These are phyloP conservation scores for Cremastinae sp. DNA, from an alignment of 2,888 invertebrate species.

Conservation along the genomic window DNA sequence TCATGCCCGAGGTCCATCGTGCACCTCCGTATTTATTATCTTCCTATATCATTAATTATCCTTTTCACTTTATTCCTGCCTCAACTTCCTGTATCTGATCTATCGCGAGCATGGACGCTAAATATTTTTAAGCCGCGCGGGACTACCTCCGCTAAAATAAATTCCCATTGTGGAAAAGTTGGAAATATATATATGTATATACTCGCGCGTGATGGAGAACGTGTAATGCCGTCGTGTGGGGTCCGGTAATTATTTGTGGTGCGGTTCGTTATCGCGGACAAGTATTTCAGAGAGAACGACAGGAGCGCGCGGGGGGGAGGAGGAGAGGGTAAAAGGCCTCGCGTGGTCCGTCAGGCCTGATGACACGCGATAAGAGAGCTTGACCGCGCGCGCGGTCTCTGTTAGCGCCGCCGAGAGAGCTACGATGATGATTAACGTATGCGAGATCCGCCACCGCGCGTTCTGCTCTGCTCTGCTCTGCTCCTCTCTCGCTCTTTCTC, in stretches of 20 bases:
- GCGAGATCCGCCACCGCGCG: slow-evolving; percentile 23
- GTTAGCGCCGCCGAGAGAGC: slow-evolving; percentile 28
- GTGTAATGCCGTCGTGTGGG: slow-evolving; percentile 31
- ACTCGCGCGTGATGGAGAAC: slow-evolving; percentile 41
- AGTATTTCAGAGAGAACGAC: neutral
- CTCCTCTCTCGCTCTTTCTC: too few relatives aligned
- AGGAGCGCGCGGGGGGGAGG: slow-evolving; percentile 3
- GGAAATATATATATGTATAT: neutral
- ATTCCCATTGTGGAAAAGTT: neutral
- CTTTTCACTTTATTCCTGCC: too few relatives aligned
- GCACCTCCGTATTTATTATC: too few relatives aligned
- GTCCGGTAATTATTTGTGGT: slow-evolving; percentile 57
- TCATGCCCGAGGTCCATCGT: slow-evolving; percentile 8
- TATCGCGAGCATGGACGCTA: too few relatives aligned
- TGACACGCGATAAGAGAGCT: slow-evolving; percentile 56
- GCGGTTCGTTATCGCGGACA: slow-evolving; percentile 51
- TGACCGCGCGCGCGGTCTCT: too few relatives aligned
- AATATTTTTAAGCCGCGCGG: too few relatives aligned
- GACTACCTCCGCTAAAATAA: too few relatives aligned
- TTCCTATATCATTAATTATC: too few relatives aligned
- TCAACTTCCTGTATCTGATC: too few relatives aligned
- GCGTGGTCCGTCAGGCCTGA: slow-evolving; percentile 43
- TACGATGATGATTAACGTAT: slow-evolving; percentile 53
- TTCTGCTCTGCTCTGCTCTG: too few relatives aligned
- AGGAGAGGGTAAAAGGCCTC: slow-evolving; percentile 14